Conservation (phyloP, 2,888 invertebrate species). For the Hemaris fuciformis region DNA sequence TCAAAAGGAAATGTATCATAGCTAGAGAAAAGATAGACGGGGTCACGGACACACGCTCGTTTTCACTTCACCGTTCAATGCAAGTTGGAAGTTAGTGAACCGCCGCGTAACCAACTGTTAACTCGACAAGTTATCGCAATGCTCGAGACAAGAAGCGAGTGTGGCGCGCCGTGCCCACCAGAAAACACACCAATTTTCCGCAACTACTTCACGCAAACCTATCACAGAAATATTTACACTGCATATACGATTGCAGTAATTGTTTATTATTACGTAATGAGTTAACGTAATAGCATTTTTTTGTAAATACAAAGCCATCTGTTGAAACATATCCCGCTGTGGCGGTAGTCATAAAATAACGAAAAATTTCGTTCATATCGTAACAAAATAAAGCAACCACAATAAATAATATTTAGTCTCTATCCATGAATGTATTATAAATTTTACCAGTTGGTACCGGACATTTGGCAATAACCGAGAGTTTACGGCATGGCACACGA, state of each 20-base stretch:
- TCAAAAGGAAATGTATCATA: constrained; percentile 32
- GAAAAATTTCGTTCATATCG: not conserved
- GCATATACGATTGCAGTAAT: not conserved
- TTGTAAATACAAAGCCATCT: not conserved
- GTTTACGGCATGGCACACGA: constrained; percentile 56
- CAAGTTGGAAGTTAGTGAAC: constrained; percentile 7
- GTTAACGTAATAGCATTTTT: not conserved
- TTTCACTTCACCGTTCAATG: constrained; percentile 46
- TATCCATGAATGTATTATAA: not conserved
- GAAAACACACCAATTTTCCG: constrained; percentile 10
- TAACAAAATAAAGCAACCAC: not conserved
- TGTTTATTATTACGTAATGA: not conserved
- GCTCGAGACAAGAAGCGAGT: not conserved
- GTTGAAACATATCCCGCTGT: not conserved
- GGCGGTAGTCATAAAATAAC: not conserved
- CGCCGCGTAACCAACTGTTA: constrained; percentile 22
- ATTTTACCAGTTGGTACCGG: constrained; percentile 3
- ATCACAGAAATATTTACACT: not conserved
- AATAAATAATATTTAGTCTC: not conserved
- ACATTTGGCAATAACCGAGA: constrained; percentile 5
- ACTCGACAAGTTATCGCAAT: constrained; percentile 21
- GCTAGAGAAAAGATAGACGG: constrained; percentile 47
- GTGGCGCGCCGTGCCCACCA: not conserved
- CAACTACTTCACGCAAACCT: not conserved
- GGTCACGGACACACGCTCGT: constrained; percentile 51